Conservation (phyloP, 2,888 invertebrate species). For the Petrolisthes manimaculis region DNA sequence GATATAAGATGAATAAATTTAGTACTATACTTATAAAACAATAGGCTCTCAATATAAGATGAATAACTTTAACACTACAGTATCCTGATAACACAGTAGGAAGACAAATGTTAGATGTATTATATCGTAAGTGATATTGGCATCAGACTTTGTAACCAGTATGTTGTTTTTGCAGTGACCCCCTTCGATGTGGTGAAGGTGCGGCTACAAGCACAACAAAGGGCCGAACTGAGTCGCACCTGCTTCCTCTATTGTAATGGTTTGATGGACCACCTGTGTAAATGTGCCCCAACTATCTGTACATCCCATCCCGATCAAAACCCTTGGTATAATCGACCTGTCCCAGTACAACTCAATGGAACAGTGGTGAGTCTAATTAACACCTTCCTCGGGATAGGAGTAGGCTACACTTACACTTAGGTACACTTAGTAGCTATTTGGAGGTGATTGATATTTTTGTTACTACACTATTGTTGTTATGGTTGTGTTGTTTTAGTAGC, state of each 20-base stretch:
- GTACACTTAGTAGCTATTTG: no score
- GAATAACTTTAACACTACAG: no score
- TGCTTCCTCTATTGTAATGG: constrained; percentile 98
- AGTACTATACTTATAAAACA: no score
- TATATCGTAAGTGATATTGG: not conserved
- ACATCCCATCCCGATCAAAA: constrained; percentile 34
- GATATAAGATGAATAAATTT: no score
- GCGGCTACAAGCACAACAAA: constrained; percentile 93
- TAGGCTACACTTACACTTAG: no score
- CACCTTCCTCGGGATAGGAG: not conserved
- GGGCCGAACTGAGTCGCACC: constrained; percentile 82
- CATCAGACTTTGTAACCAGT: not conserved
- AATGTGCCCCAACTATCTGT: constrained; percentile 52
- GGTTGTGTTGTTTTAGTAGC: no score
- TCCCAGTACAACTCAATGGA: constrained; percentile 80
- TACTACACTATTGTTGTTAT: no score
- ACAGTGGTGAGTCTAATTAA: constrained; percentile 71
- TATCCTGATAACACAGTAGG: not conserved
- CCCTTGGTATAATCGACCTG: constrained; percentile 75
- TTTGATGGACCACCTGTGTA: constrained; percentile 96
- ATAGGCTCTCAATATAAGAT: no score
- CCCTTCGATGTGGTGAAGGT: constrained; percentile 99
- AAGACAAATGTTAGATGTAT: not conserved
- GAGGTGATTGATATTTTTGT: no score
- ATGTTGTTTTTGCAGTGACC: constrained; percentile 80